A percentile compares a stretch with the other conserved stretches of the same genome.
Evolutionary conservation across 2,888 invertebrate genomes (phyloP).

Genomic region (Yponomeuta malinellus): DNA sequence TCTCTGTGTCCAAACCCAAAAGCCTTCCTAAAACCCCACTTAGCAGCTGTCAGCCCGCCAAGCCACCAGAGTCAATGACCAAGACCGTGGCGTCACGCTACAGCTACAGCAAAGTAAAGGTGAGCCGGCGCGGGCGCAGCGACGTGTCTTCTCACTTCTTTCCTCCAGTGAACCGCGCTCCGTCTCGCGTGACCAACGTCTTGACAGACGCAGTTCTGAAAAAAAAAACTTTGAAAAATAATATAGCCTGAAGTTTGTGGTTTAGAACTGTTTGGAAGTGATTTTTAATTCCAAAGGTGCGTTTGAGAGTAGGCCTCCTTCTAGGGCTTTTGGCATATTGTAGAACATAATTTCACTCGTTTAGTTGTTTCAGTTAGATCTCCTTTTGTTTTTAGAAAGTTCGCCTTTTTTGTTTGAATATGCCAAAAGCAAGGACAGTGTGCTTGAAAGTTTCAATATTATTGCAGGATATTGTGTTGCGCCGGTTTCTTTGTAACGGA

Average conservation of each 20-base stretch:
- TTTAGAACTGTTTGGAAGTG: constrained; percentile 10
- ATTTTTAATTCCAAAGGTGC: constrained; percentile 11
- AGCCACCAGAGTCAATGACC: constrained; percentile 34
- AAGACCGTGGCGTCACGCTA: constrained; percentile 37
- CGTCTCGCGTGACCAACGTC: constrained; percentile 39
- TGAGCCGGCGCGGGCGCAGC: constrained; percentile 67
- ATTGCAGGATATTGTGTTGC: constrained; percentile 34
- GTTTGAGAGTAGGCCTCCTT: background rate
- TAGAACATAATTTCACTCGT: background rate
- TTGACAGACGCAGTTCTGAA: constrained; percentile 16
- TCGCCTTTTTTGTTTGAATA: constrained; percentile 29
- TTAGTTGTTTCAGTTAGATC: background rate
- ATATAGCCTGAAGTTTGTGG: background rate
- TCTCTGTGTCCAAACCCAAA: background rate
- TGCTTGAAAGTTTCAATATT: constrained; percentile 44
- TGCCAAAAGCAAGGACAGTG: constrained; percentile 45
- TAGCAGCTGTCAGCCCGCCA: background rate
- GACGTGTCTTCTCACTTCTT: constrained; percentile 63
- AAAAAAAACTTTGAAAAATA: background rate
- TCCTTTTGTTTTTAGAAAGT: constrained; percentile 27
- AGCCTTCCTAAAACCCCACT: background rate
- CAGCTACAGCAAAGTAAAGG: constrained; percentile 56
- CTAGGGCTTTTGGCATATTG: background rate
- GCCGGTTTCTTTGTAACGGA: constrained; percentile 27
- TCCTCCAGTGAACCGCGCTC: constrained; percentile 62